Conservation (phyloP, 2,888 invertebrate genomes). For the Andrena haemorrhoa region DNA sequence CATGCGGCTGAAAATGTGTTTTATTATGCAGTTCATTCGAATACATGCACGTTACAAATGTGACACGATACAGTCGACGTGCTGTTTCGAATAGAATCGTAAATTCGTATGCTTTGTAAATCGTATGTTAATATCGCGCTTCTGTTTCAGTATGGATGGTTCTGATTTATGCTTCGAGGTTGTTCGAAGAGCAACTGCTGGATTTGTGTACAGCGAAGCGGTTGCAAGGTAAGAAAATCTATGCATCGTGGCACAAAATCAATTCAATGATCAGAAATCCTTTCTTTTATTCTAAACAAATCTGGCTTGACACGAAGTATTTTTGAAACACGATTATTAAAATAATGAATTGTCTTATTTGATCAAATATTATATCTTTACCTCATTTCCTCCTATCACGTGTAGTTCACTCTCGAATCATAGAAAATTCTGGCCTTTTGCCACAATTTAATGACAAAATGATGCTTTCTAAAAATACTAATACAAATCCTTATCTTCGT, state of each 20-base stretch:
- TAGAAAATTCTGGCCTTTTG: too few species aligned
- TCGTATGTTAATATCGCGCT: slow-evolving; percentile 56
- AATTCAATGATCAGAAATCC: slow-evolving; percentile 10
- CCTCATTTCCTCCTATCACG: too few species aligned
- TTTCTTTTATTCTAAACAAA: not conserved
- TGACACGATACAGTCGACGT: not conserved
- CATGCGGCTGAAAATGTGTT: not conserved
- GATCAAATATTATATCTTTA: too few species aligned
- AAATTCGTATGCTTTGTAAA: slow-evolving; percentile 39
- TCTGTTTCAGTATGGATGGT: slow-evolving; percentile 96
- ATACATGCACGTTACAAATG: not conserved
- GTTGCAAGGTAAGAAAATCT: slow-evolving; percentile 94
- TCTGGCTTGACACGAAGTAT: not conserved
- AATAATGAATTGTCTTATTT: too few species aligned
- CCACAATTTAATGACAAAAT: too few species aligned
- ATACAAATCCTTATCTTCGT: not conserved
- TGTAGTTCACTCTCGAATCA: too few species aligned
- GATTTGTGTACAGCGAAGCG: slow-evolving; percentile 99
- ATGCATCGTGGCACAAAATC: slow-evolving; percentile 19
- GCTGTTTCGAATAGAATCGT: not conserved
- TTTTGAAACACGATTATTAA: not conserved
- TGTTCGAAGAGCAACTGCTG: slow-evolving; percentile 96
- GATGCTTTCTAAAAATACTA: not conserved
- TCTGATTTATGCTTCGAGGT: slow-evolving; percentile 99
- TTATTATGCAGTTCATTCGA: not conserved